phyloP scores from a whole-genome alignment of 2,113 vertebrate genomes.

The Phrynocephalus versicolor region DNA sequence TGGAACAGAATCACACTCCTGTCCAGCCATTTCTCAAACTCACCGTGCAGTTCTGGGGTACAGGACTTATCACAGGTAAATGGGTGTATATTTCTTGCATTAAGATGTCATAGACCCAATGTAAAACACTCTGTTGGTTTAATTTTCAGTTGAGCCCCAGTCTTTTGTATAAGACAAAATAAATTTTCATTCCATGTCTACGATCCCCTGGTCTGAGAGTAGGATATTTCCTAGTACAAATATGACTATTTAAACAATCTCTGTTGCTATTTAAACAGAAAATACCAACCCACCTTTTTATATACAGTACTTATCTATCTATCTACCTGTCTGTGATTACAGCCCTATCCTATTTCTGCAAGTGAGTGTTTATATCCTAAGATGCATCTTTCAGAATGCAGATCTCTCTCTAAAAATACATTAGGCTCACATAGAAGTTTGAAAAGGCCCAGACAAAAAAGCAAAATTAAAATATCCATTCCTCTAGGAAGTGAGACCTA shows the following conservation, averaged over 20 bases:
- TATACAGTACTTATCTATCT: neutral
- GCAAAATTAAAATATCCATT: slow-evolving; percentile 37
- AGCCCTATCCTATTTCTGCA: slow-evolving; percentile 12
- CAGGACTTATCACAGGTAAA: neutral
- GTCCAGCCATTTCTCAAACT: no score
- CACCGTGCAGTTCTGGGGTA: no score
- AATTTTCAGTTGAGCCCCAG: neutral
- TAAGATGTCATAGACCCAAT: neutral
- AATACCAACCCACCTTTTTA: neutral
- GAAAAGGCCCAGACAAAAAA: neutral
- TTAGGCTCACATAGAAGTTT: slow-evolving; percentile 13
- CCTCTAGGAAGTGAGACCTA: slow-evolving; percentile 38
- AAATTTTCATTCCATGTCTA: neutral
- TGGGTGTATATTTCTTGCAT: neutral
- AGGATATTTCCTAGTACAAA: slow-evolving; percentile 31
- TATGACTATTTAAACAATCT: slow-evolving; percentile 3
- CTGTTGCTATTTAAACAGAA: neutral
- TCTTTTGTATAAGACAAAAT: neutral
- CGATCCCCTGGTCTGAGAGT: neutral
- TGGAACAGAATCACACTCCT: no score
- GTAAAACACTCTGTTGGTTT: neutral
- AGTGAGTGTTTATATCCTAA: slow-evolving; percentile 16
- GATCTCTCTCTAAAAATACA: slow-evolving; percentile 18
- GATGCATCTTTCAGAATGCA: slow-evolving; percentile 12
- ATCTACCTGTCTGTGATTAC: neutral